Evolutionary conservation across 2,797 vertebrate species (phyloP), one percentile per base, ranked within the genome.

Genomic region (Microctenopoma lineatum): DNA sequence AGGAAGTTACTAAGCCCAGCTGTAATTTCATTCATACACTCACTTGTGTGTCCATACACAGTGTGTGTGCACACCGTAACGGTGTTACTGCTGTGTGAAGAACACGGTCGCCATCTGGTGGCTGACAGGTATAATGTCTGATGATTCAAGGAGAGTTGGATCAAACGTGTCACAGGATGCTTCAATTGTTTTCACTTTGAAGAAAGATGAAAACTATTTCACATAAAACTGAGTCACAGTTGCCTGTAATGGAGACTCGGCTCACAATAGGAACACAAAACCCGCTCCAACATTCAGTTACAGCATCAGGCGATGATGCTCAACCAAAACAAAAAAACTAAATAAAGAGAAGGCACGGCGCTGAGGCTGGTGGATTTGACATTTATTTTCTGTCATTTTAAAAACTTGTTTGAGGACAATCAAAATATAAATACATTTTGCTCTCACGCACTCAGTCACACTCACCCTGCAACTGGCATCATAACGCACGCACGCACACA

Each of bases 381-480:
- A 87, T 93, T 93, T 93, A 92, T 93, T 94, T 81, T 90, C 75
- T 74, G 26, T 91, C 85, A 90, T 90, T 91, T 92, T 91, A 92
- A 92, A 94, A 94, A 92, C 77, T 21, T 0, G 70, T 79, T 84
- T 77, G 75, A 75, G 73, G 84, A 92, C 90, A 91, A 89, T 93
- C 86, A 90, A 92, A 93, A 93, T 93, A 94, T 94, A 94, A 92
- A 94, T 93, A 94, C 87, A 87, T 84, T 54, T 89, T 73, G 77
- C 86, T 57, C 63, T 50, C 73, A 9, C 70, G 4, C 45, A 5
- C 36, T 29, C 58, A 38, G 14, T 14, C 1, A 25, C 72, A 52
- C 48, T 26, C 57, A 62, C 59, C 18, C 55, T 7, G 12, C 21
- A 42, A 13, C 10, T 67, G 64, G 52, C 57, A 57, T 51, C 62